Evolutionary conservation across 2,113 vertebrate species (phyloP), one percentile per base, ranked within the genome.

Genomic region (Oryzias curvinotus): DNA sequence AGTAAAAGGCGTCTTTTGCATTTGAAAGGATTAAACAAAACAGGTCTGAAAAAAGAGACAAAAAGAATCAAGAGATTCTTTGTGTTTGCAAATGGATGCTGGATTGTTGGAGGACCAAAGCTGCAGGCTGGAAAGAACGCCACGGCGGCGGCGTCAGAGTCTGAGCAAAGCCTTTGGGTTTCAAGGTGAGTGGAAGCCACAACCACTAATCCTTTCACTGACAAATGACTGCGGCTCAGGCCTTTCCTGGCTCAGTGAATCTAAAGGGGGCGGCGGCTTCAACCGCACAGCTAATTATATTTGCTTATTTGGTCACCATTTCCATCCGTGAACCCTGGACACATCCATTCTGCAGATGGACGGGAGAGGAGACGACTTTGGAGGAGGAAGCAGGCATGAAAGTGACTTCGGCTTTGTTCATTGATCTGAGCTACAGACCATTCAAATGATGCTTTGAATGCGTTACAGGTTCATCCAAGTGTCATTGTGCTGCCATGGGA

Each of bases 161-260:
- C 65, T 57, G 65, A 56, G 71, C 59, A 36, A 65, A 86, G 81
- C 59, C 43, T 70, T 70, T 43, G 78, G 83, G 81, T 88, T 91
- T 92, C 85, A 91, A 86, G 91, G 90, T 89, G 85, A 92, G 81
- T 86, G 87, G 87, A 88, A 86, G 83, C 87, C 88, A 85, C 86
- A 88, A 90, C 90, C 90, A 89, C 90, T 71, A 70, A 55, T 75
- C 80, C 82, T 92, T 93, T 92, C 85, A 90, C 91, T 92, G 82
- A 82, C 92, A 93, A 92, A 93, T 91, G 71, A 82, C 75, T 81
- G 81, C 55, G 85, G 89, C 82, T 21, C 46, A 76, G 68, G 74
- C 71, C 74, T 91, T 92, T 92, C 89, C 91, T 90, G 88, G 82
- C 72, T 80, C 64, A 41, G 23, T 82, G 83, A 82, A 71, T 84